Conservation (phyloP, 2,113 vertebrate species). For the Colossoma macropomum region DNA sequence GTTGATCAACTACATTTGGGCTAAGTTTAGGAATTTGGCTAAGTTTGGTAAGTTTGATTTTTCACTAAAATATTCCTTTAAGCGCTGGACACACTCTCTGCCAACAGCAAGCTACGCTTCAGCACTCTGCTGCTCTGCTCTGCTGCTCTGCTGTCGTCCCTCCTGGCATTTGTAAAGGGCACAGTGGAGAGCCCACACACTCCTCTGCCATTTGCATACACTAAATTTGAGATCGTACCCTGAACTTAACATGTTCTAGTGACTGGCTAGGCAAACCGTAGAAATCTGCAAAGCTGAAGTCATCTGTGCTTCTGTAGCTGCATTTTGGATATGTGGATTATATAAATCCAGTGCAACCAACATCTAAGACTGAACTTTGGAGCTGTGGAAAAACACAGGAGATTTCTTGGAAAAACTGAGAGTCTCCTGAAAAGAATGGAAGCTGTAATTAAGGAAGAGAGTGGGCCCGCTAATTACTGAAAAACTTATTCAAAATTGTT, state of each 20-base stretch:
- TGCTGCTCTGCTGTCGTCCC: conserved; percentile 17
- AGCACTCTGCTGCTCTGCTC: conserved; percentile 8
- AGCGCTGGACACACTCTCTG: background rate
- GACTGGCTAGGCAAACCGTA: background rate
- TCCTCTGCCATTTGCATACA: conserved; percentile 40
- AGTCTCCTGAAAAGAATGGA: too few species aligned
- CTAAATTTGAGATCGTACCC: conserved; percentile 1
- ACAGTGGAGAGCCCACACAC: conserved; percentile 4
- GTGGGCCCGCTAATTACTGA: too few species aligned
- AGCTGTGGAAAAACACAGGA: too few species aligned
- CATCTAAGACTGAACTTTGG: too few species aligned
- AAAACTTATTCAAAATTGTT: too few species aligned
- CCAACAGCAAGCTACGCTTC: background rate
- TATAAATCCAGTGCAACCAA: too few species aligned
- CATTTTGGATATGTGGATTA: too few species aligned
- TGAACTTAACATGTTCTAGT: conserved; percentile 18
- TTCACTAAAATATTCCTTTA: background rate
- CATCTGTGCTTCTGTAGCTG: background rate
- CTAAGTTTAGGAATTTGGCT: too few species aligned
- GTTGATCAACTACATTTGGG: too few species aligned
- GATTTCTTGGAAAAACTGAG: too few species aligned
- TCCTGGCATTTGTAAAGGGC: conserved; percentile 57
- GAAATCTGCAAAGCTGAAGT: background rate
- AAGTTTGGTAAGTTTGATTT: background rate
- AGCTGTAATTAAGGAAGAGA: too few species aligned